Base-by-base conservation (phyloP, 1,140 invertebrate species). In the Neuroterus valhalla region DNA sequence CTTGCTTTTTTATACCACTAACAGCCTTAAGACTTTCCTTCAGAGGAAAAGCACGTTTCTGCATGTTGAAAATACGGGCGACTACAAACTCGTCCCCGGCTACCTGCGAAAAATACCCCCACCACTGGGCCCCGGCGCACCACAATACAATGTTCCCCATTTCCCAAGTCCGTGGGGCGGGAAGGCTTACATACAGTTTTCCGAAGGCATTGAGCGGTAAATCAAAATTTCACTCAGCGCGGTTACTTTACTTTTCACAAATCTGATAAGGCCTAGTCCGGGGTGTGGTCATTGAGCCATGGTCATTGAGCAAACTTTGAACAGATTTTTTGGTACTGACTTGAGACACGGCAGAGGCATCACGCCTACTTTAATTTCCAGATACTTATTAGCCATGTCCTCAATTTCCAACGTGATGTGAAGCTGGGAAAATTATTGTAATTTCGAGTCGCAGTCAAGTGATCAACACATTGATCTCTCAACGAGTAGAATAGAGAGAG, bases 381-480 rank as follows among this genome's bases (percentile, higher is more conserved):
- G 68, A 38, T 81, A 70, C 26, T 55, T 79, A 43, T 21, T 77
- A 46, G 72, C 62, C 2, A 77, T 78, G 69, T 71, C 77, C n/a
- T 38, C 66, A 44, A 43, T 50, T n/a, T 73, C 68, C 46, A 68
- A 76, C 55, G 71, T 81, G 2, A 74, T 77, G 71, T 68, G 82
- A n/a, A 15, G 71, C 38, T 79, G 89, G 3, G 87, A 90, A 86
- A 73, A 78, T 76, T 76, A 86, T 66, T 75, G 74, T 78, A 81
- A 84, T 69, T 75, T 88, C 72, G 74, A 69, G 50, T 83, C 84
- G 48, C 73, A 75, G 75, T 83, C 86, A 14, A 84, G 75, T 12
- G 87, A 91, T 12, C 87, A 91, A 76, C 87, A 90, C 83, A 82
- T 88, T 71, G 88, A 90, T 83, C 70, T 83, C 31, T 79, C 81